Evolutionary conservation across 1,140 invertebrate genomes (phyloP).

Genomic region (Brachystomella parvula): DNA sequence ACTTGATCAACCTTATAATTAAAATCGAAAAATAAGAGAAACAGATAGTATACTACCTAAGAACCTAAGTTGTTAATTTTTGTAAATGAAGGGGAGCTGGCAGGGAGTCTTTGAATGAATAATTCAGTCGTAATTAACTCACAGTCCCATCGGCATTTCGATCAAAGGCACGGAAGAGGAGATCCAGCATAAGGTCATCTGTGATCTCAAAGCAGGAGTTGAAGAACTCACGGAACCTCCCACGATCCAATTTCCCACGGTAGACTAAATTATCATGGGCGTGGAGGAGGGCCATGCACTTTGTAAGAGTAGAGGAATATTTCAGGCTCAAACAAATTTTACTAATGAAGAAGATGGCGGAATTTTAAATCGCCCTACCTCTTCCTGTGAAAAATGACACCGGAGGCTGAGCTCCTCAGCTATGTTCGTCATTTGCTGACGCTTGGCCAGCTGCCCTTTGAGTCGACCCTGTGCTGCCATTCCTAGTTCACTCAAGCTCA

Average conservation of each 20-base stretch:
- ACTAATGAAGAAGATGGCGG: neutral
- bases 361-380: neutral
- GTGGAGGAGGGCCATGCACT: conserved; percentile 25
- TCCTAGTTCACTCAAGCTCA: neutral
- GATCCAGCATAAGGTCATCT: conserved; percentile 75
- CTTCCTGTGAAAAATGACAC: neutral
- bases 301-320: neutral
- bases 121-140: conserved; percentile 43
- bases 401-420: neutral
- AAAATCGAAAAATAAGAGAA: too few relatives aligned
- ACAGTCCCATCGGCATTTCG: conserved; percentile 58
- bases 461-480: neutral
- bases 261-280: conserved; percentile 31
- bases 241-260: conserved; percentile 64
- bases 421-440: neutral
- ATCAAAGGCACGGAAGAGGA: conserved; percentile 80
- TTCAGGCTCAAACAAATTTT: neutral
- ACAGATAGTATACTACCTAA: too few relatives aligned
- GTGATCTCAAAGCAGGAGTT: conserved; percentile 81
- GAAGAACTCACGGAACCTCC: conserved; percentile 72
- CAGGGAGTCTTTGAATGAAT: neutral
- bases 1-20: conserved; percentile 17
- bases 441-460: neutral
- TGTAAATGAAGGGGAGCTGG: neutral
- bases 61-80: too few relatives aligned